Evolutionary conservation across 2,797 vertebrate species (phyloP), one percentile per base, ranked within the genome.

Genomic region (Echiichthys vipera): DNA sequence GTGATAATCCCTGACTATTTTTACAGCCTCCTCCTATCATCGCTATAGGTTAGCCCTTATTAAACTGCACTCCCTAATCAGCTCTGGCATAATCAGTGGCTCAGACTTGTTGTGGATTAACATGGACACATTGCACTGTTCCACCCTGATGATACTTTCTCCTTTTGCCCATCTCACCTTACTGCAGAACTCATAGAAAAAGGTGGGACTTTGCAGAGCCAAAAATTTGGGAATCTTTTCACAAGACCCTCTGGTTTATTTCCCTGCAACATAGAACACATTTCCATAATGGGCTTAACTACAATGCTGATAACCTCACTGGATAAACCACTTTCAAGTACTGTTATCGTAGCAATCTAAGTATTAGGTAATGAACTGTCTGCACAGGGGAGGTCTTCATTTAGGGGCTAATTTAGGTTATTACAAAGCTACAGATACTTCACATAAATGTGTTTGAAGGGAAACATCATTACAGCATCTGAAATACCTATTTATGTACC

Each of bases 51-150:
- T 79, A 64, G 24, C 51, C 61, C 72, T 87, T 50, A 71, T 84
- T 78, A 71, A 80, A 86, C 36, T 27, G 56, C 40, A 18, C 65
- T 83, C 40, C 32, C 78, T 83, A 77, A 91, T 88, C 73, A 83
- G 68, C 43, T 74, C 56, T 42, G 75, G 67, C 30, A 56, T 49
- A 39, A 62, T 77, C 36, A 69, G 34, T 14, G 45, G 43, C 32
- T 87, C 58, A 76, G 53, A 63, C 24, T 50, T 71, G 71, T 18
- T 63, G 53, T 34, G 72, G 74, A 84, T 88, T 74, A 71, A 77
- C 61, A 59, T 51, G 58, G 39, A 72, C 73, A 71, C 62, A 49
- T 1, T 17, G n/a, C 50, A 34, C 7, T 20, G 57, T 47, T 82
- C 66, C 67, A 75, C 36, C 11, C 17, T 55, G 34, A 59, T 17